Conservation (phyloP, 2,113 vertebrate genomes). For the Merops nubicus region DNA sequence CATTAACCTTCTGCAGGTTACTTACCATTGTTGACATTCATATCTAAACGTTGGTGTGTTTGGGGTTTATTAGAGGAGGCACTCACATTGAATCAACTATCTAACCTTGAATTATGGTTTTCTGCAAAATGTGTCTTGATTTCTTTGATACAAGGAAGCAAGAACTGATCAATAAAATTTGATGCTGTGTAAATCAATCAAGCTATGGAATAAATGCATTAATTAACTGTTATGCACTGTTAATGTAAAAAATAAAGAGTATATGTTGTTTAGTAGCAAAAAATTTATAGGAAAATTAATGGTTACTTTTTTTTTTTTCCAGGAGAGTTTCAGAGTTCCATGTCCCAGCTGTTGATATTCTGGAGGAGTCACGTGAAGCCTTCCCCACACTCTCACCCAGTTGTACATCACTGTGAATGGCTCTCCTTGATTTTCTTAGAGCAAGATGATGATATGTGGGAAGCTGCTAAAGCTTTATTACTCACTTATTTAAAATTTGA, state of each 20-base stretch:
- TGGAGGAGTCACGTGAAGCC: slow-evolving; percentile 68
- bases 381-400: background rate
- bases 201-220: background rate
- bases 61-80: background rate
- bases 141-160: background rate
- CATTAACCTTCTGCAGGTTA: background rate
- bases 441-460: slow-evolving; percentile 96
- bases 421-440: slow-evolving; percentile 86
- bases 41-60: background rate
- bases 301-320: background rate
- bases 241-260: background rate
- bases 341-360: slow-evolving; percentile 78
- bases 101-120: background rate
- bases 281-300: background rate
- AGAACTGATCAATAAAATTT: background rate
- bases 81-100: background rate
- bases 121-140: background rate
- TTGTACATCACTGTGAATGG: slow-evolving; percentile 83
- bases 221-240: background rate
- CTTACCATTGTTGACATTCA: background rate
- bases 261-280: background rate
- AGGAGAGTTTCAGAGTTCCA: slow-evolving; percentile 64
- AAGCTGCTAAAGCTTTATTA: slow-evolving; percentile 84
- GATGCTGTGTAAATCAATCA: background rate
- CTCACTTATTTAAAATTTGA: slow-evolving; percentile 79